Evolutionary conservation across 2,888 invertebrate genomes (phyloP).

Genomic region (Polymixis flavicincta): DNA sequence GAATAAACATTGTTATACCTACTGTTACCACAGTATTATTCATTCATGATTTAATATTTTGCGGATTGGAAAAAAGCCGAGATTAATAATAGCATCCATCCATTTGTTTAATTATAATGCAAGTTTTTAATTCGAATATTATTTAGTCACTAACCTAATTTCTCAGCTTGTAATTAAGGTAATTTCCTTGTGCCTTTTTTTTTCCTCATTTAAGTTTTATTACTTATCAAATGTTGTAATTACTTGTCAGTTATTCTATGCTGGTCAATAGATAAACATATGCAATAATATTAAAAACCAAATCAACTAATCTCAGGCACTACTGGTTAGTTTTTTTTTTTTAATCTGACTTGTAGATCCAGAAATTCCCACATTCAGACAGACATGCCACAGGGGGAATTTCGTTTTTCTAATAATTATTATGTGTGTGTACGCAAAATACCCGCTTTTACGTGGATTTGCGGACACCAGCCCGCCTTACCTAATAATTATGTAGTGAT

Average conservation of each 20-base stretch:
- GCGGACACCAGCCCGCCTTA: too few relatives aligned
- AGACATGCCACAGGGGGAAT: too few relatives aligned
- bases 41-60: not conserved
- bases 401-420: too few relatives aligned
- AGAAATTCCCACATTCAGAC: too few relatives aligned
- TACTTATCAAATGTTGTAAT: not conserved
- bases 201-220: not conserved
- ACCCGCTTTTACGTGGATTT: too few relatives aligned
- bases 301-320: too few relatives aligned
- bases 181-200: not conserved
- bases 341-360: too few relatives aligned
- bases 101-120: not conserved
- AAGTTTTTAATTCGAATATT: not conserved
- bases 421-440: too few relatives aligned
- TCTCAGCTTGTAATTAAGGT: not conserved
- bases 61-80: not conserved
- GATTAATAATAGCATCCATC: not conserved
- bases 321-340: too few relatives aligned
- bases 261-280: not conserved
- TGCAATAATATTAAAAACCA: too few relatives aligned
- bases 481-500: too few relatives aligned
- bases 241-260: slow-evolving; percentile 6
- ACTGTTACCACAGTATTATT: not conserved
- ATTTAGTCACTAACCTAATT: slow-evolving; percentile 9
- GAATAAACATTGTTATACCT: not conserved